Conservation (phyloP, 2,888 invertebrate species). For the Sesamia inferens region DNA sequence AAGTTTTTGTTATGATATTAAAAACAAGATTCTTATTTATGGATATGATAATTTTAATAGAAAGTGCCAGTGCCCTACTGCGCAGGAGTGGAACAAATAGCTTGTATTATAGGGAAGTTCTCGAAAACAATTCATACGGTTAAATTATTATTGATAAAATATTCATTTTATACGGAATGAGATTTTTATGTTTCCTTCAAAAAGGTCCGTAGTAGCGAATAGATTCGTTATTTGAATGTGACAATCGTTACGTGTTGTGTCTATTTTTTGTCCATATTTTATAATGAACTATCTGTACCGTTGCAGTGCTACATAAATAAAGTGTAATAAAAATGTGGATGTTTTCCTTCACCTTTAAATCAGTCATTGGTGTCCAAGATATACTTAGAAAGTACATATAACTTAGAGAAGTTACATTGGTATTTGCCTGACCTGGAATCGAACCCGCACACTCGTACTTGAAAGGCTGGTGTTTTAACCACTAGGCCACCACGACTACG, state of each 20-base stretch:
- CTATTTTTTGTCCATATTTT: slow-evolving; percentile 16
- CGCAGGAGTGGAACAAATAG: slow-evolving; percentile 87
- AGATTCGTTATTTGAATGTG: slow-evolving; percentile 37
- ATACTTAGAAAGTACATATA: no score
- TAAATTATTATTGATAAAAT: slow-evolving; percentile 69
- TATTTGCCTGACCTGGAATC: no score
- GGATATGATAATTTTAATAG: slow-evolving; percentile 87
- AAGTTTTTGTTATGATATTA: slow-evolving; percentile 66
- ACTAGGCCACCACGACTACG: no score
- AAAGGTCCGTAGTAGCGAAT: slow-evolving; percentile 32
- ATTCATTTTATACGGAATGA: slow-evolving; percentile 60
- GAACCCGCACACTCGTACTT: no score
- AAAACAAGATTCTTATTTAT: slow-evolving; percentile 78
- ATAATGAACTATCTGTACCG: neutral
- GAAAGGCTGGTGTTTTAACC: no score
- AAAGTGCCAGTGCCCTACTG: slow-evolving; percentile 87
- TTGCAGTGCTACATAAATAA: no score
- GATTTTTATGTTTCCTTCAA: slow-evolving; percentile 57
- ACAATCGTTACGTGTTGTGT: slow-evolving; percentile 44
- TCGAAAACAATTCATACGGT: slow-evolving; percentile 79
- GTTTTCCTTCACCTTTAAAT: no score
- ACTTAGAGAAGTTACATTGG: no score
- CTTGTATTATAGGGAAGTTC: slow-evolving; percentile 74
- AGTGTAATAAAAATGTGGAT: no score
- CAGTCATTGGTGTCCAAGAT: no score